Evolutionary conservation across 2,888 invertebrate species (phyloP), one percentile per base, ranked within the genome.

Genomic region (Scotopteryx bipunctaria): DNA sequence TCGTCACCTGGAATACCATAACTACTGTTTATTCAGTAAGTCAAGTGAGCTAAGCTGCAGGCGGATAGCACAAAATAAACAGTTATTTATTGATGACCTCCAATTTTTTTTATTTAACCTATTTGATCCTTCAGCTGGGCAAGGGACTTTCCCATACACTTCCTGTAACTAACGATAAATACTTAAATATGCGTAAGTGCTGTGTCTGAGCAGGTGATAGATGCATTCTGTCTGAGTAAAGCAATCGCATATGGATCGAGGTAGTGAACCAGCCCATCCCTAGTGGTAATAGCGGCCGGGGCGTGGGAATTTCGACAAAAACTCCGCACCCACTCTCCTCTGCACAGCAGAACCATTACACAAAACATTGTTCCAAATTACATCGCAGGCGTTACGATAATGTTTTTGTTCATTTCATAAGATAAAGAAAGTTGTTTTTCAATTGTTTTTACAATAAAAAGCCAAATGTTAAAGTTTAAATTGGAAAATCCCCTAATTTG

Each of bases 331-430:
- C 68, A 69, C 66, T 69, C 75, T 73, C 73, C 77, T 76, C 76
- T 76, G 66, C 70, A 63, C 76, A 76, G 72, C 75, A 74, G 71
- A 73, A 71, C 81, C 80, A 81, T 84, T 83, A 83, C 78, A 77
- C 79, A 81, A 80, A 81, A 80, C 81, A 83, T 83, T 85, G 84
- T 83, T 83, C 76, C 76, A 84, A 85, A 85, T 84, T 83, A 81
- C 82, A 81, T 78, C 71, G 76, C 78, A 72, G 74, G 70, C 76
- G 76, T 80, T 75, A 77, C 81, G 75, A 81, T 81, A 78, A 81
- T 79, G 80, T 77, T 78, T 73, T 76, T 75, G 74, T 80, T 81
- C 77, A 78, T 80, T 81, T 80, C 75, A 79, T 78, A 77, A 78
- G 73, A 74, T 70, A 74, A 69, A 68, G 69, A 66, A 75, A 69